Base-by-base conservation (phyloP, 2,113 vertebrate species). In the Trematocara variabile region DNA sequence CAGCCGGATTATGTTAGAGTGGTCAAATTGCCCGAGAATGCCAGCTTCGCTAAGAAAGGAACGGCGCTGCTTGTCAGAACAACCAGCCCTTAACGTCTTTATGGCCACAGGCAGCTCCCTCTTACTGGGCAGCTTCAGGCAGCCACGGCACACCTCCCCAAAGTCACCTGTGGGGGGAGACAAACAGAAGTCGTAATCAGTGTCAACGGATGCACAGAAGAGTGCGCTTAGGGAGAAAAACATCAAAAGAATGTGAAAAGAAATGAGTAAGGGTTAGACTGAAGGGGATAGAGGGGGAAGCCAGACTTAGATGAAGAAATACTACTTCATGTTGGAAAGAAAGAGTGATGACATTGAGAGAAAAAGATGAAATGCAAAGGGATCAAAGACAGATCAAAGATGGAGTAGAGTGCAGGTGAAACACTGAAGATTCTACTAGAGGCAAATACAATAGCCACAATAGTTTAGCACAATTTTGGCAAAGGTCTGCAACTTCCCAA, bases 11-110 rank as follows among this genome's bases (percentile, higher is more conserved):
- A 99, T 95, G 1, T 99, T 98, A 93, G 96, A 89, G 41, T 99
- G 98, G 91, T 99, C 98, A 0, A 99, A 99, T 97, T 99, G 98
- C 20, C 98, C 98, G 90, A 99, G 96, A 58, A 98, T 98, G 81
- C 97, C 97, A 0, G 98, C 98, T 78, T 99, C 97, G 0, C 96
- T 97, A 92, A 99, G 96, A 90, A 99, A 99, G 46, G 94, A 94
- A 39, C 96, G 96, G 28, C 96, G 96, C 92, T 98, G 98, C 22
- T 97, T 96, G 22, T 98, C 97, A 0, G 98, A 97, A 94, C 97
- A 97, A 68, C 98, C 97, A 0, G 96, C 96, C 73, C 98, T 91
- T 65, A 99, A 95, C 0, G 97, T 98, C 94, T 97, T 98, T 70
- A 99, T 97, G 1, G 98, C 97, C 94, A 99, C 98, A 0, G 96